Base-by-base conservation (phyloP, 2,888 invertebrate species). In the Epistrophella euchroma region DNA sequence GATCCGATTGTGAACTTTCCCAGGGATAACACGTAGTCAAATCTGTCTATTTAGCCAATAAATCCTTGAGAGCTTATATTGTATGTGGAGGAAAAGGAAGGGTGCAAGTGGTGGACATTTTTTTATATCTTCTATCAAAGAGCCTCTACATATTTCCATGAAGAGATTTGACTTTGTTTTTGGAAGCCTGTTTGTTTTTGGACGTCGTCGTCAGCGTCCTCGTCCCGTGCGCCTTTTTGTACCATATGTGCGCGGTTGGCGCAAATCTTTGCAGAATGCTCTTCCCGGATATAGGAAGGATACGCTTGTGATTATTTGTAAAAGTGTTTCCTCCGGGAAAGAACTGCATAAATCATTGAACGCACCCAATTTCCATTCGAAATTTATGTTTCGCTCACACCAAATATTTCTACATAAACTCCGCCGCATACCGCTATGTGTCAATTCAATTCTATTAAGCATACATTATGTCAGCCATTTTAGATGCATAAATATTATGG, bases 41-140 rank as follows among this genome's bases (percentile, higher is more conserved):
- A 92, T 91, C 91, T 91, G 90, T 90, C 90, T 91, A 91, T 91
- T 92, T 91, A 90, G 90, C 91, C 91, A 92, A 91, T 91, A 91
- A 91, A 91, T 91, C 92, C 91, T 91, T 91, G 90, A 78, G 60
- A 79, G 81, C 79, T 73, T 88, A 87, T 88, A 90, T 71, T 73
- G 81, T 80, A 75, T 68, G 80, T 52, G 72, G 72, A 28, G 28
- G 28, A 28, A 52, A 71, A 22, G 62, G 73, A 40, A 32, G 83
- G 62, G 66, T 45, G 76, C 19, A 58, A 19, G 35, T 60, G n/a
- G 76, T 62, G 85, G 81, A 74, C 68, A 62, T 17, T 55, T 73
- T 84, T 70, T 56, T 74, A 22, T 11, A 19, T 10, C 62, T 71
- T 19, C 43, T 40, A 43, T 43, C 19, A 2, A 47, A 47, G 47